Evolutionary conservation across 2,888 invertebrate genomes (phyloP).

Genomic region (Ceramica pisi): DNA sequence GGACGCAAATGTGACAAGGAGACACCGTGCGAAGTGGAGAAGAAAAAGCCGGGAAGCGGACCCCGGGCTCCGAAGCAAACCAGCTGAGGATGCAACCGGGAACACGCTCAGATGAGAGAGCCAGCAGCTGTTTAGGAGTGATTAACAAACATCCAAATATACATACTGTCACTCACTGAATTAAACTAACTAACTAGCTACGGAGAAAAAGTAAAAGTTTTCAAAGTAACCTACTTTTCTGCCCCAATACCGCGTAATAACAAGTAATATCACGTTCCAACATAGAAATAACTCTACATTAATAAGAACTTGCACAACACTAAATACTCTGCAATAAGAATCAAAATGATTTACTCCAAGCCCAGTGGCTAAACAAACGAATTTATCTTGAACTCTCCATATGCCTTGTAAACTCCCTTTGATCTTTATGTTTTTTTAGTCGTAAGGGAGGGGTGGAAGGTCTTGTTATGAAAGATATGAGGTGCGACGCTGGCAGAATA

Average conservation of each 20-base stretch:
- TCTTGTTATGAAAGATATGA: conserved; percentile 43
- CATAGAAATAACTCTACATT: conserved; percentile 45
- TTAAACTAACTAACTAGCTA: background rate
- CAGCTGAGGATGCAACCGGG: too few relatives aligned
- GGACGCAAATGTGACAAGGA: too few relatives aligned
- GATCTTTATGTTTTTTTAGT: background rate
- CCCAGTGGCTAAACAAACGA: conserved; percentile 32
- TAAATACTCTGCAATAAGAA: conserved; percentile 53
- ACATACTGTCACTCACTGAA: too few relatives aligned
- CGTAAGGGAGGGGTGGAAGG: conserved; percentile 15
- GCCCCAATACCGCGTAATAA: conserved; percentile 11
- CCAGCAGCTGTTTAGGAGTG: too few relatives aligned
- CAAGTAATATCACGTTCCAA: conserved; percentile 21
- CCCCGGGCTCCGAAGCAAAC: too few relatives aligned
- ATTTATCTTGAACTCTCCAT: conserved; percentile 12
- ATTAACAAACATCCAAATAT: too few relatives aligned
- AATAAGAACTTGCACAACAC: conserved; percentile 32
- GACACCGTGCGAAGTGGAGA: too few relatives aligned
- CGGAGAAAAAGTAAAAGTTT: background rate
- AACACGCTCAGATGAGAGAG: too few relatives aligned
- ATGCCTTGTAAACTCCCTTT: background rate
- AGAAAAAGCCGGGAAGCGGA: too few relatives aligned
- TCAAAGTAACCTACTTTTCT: conserved; percentile 1
- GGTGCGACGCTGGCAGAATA: conserved; percentile 60
- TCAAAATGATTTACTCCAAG: conserved; percentile 52